Conservation (phyloP, 1,140 invertebrate species). For the Zaprionus vittiger region DNA sequence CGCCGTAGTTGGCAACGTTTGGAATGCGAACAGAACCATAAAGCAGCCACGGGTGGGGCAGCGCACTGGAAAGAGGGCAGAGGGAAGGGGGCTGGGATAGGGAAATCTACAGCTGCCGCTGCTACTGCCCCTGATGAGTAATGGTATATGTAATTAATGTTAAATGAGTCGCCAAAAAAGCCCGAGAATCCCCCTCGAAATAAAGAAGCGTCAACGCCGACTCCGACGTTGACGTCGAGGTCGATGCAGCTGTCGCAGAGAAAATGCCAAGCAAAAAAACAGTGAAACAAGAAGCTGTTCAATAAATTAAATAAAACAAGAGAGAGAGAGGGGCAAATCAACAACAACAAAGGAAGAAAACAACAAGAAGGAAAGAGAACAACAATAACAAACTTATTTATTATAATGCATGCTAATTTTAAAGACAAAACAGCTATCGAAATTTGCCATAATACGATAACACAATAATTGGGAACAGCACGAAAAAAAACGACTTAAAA, state of each 20-base stretch:
- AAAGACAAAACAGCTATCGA: not conserved
- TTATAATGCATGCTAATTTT: not conserved
- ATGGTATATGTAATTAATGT: conserved; percentile 58
- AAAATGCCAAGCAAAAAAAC: conserved; percentile 46
- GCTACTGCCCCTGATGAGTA: conserved; percentile 15
- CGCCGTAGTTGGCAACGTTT: conserved; percentile 15
- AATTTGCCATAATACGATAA: not conserved
- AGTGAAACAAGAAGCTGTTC: conserved; percentile 31
- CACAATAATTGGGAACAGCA: not conserved
- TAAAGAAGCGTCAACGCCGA: not conserved
- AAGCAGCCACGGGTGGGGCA: conserved; percentile 6
- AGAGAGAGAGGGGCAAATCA: not conserved
- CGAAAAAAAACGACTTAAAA: not conserved
- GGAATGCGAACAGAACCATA: conserved; percentile 44
- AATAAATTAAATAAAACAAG: conserved; percentile 13
- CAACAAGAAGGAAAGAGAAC: not conserved
- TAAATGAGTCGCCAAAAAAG: conserved; percentile 67
- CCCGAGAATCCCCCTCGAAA: conserved; percentile 3
- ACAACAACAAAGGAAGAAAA: not conserved
- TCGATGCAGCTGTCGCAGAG: conserved; percentile 27
- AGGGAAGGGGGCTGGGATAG: not conserved
- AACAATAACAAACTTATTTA: not conserved
- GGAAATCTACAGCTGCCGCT: conserved; percentile 27
- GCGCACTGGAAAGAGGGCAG: not conserved
- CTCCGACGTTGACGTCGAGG: not conserved